Base-by-base conservation (phyloP, 2,888 invertebrate genomes). In the Oscheius sp. region DNA sequence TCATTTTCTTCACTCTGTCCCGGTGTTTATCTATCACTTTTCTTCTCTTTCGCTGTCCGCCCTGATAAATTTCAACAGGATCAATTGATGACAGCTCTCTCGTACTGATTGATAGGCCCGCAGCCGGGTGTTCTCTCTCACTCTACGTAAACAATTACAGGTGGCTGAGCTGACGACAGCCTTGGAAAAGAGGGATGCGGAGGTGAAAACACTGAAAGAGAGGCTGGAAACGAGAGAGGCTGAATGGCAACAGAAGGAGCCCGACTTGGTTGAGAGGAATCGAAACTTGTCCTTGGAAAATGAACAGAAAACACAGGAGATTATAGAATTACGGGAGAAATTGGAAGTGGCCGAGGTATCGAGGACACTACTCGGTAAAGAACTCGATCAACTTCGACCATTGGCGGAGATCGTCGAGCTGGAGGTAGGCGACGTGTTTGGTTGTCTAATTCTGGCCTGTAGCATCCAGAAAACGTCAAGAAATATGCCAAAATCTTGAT, bases 371-470 rank as follows among this genome's bases (percentile, higher is more conserved):
- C 43, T 80, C 43, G 18, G 76, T 12, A 75, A 76, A 49, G 80
- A 80, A 49, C 61, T 80, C 12, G 72, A 78, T 21, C 78, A 80
- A 52, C 69, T 80, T 35, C 72, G 80, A 56, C 80, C 80, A 23
- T 75, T 80, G n/a, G 78, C 80, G 6, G 80, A 78, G n/a, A 41
- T 66, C 1, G 66, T 72, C 23, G 64, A 72, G 6, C 56, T 72
- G 16, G 72, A 66, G 23, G 72, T 72, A 6, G 23, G 27, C 9
- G 35, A 3, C 35, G 5, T 3, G 9, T 3, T 9, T 9, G 35
- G 35, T 9, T 35, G 35, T 35, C 35, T 7, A 49, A 41, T 13
- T 41, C 1, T 16, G 35, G 45, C 18, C 59, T 66, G 46, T 41
- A 70, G 70, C 21, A 49, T 2, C 70, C 70, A 7, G 43, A 18